Base-by-base conservation (phyloP, 2,113 vertebrate species). In the Seriola rivoliana region DNA sequence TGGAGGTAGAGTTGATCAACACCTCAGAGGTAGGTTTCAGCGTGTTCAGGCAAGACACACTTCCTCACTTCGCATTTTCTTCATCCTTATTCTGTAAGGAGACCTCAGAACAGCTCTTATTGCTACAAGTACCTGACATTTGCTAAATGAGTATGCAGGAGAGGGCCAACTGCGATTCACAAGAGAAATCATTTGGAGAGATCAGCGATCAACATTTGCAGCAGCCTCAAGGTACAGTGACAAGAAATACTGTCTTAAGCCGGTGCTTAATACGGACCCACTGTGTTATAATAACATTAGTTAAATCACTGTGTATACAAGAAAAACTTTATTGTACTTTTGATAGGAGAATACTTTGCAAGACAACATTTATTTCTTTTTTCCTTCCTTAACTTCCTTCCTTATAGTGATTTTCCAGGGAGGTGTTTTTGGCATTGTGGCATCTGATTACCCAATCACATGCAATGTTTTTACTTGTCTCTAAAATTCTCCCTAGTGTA, bases 1-100 rank as follows among this genome's bases (percentile, higher is more conserved):
- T 84, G 87, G 62, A 19, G 65, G 8, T n/a, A 3, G 29, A 52
- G 54, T 23, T 50, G 80, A 82, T 78, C 71, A 71, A 72, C 59
- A 17, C 19, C 9, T 67, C 19, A n/a, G 58, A 74, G 78, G 78
- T 80, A 84, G 67, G 80, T 74, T 57, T 54, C 63, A 67, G 79
- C 89, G 3, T 93, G 92, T 92, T 54, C 21, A 65, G 87, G 60
- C 91, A 91, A 44, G 89, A 77, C 36, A 1, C 3, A 16, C 54
- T 57, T 59, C 50, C 71, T 89, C 48, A 29, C 68, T 76, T 42
- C 80, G 75, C 60, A 40, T 82, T 57, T 71, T 38, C 54, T 55
- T 63, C 59, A 50, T 38, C 63, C 54, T 38, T n/a, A 6, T 21
- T 62, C 54, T 55, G 71, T 16, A 8, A 71, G 17, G 52, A 74